Evolutionary conservation across 1,140 invertebrate genomes (phyloP).

Genomic region (Coboldia fuscipes): DNA sequence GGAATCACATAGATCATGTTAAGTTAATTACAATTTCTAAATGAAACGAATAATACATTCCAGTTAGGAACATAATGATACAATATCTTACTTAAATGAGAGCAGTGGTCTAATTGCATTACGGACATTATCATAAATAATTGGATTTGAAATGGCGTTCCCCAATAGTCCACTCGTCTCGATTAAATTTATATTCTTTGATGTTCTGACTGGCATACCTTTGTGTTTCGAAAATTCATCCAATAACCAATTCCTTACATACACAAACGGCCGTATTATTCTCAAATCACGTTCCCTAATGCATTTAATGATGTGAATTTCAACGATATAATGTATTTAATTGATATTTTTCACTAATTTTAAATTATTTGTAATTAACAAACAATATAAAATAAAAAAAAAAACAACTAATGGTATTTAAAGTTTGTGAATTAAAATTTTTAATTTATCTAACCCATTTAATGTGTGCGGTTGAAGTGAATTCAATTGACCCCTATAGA

Average conservation of each 20-base stretch:
- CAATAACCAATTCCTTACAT: conserved; percentile 56
- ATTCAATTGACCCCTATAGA: conserved; percentile 55
- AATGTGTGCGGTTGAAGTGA: conserved; percentile 71
- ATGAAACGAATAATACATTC: too few relatives aligned
- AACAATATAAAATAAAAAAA: background rate
- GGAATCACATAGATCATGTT: too few relatives aligned
- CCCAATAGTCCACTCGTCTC: conserved; percentile 7
- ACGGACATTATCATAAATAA: conserved; percentile 3
- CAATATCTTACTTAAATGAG: conserved; percentile 1
- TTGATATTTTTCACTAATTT: background rate
- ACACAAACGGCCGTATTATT: conserved; percentile 71
- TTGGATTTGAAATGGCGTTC: conserved; percentile 1
- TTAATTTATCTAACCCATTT: conserved; percentile 23
- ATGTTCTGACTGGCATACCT: conserved; percentile 36
- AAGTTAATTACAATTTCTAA: too few relatives aligned
- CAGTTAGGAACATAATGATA: too few relatives aligned
- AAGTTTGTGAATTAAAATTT: conserved; percentile 1
- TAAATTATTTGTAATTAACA: background rate
- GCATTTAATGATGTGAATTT: too few relatives aligned
- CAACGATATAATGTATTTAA: conserved; percentile 5
- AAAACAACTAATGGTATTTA: conserved; percentile 3
- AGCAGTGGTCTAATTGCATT: conserved; percentile 1
- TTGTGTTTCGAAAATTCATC: conserved; percentile 43
- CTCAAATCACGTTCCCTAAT: conserved; percentile 55
- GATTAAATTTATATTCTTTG: conserved; percentile 1